Base-by-base conservation (phyloP, 2,113 vertebrate genomes). In the Panurus biarmicus region DNA sequence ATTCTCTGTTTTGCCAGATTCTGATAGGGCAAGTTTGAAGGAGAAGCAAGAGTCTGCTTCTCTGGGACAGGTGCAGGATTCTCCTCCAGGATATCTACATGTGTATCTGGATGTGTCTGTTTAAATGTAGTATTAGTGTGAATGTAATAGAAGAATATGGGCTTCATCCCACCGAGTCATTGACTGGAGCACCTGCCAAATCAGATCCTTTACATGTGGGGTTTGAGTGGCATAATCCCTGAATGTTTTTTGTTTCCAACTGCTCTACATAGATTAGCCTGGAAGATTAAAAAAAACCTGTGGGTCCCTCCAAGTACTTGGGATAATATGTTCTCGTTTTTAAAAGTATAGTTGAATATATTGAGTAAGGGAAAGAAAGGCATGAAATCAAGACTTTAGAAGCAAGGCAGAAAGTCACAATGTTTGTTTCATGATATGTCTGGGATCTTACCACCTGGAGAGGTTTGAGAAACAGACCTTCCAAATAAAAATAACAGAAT, bases 401-500 rank as follows among this genome's bases (percentile, higher is more conserved):
- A 87, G 56, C 35, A 38, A 61, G 47, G 76, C 45, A 90, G 53
- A 91, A 93, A 95, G 80, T 67, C 78, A 53, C 58, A 85, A 35
- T 67, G 50, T 62, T 96, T 18, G 18, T 79, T 93, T 96, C 90
- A 80, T 71, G 42, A 29, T 84, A 38, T 81, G 80, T 62, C 53
- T 91, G 72, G 70, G 82, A 83, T 89, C 64, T 87, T 75, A 82
- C 64, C 87, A 85, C 87, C 88, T 91, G 90, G 56, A 36, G 51
- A 85, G 65, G 36, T 51, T 77, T 87, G 77, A 83, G 94, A 81
- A 95, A 58, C 74, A 93, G 81, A 57, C 77, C 71, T 94, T 90
- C 57, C 56, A 84, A 93, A 93, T 56, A 85, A 95, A 86, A 92
- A 93, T 72, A 91, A 71, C 54, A 80, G 58, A 72, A 67, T 88